Evolutionary conservation across 2,888 invertebrate species (phyloP), one percentile per base, ranked within the genome.

Genomic region (Drosophila conformis): DNA sequence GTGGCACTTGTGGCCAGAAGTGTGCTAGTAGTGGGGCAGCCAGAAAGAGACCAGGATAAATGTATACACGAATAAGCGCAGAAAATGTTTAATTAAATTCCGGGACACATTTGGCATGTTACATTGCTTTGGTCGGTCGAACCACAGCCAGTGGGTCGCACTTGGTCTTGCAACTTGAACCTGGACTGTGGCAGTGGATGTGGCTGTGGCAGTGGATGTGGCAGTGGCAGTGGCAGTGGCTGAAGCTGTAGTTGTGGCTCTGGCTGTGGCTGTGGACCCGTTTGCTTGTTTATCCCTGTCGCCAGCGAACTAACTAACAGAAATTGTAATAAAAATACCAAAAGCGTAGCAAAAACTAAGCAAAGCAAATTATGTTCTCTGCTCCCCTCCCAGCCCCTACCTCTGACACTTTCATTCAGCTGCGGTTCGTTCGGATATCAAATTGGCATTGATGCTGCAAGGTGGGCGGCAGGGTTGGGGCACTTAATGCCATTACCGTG

Each of bases 21-120:
- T 35, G 46, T 25, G 51, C 31, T 25, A 48, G 48, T 29, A 40
- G 18, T 49, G 48, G 66, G 56, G 25, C 25, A 46, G 46, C 25
- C 51, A 52, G 48, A 25, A 25, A 25, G 25, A 27, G 48, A 48
- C 25, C 52, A 52, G 77, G 82, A 61, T 73, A 82, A 61, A 78
- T 76, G 83, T 78, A 88, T 89, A 83, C 76, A 87, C 87, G 89
- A 87, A 79, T 86, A 88, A 86, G 89, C 86, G 87, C 89, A 79
- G 89, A 89, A 87, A 90, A 90, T 90, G 89, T 90, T 90, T 87
- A 90, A 87, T 87, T 87, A 87, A 87, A 87, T 87, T 90, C 87
- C 90, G 76, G 89, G 89, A 84, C 90, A 87, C 90, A 87, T 90
- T 87, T 89, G 90, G 85, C 90, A 90, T 90, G 89, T 90, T 86